Evolutionary conservation across 2,888 invertebrate species (phyloP), one percentile per base, ranked within the genome.

Genomic region (Halictus ligatus): DNA sequence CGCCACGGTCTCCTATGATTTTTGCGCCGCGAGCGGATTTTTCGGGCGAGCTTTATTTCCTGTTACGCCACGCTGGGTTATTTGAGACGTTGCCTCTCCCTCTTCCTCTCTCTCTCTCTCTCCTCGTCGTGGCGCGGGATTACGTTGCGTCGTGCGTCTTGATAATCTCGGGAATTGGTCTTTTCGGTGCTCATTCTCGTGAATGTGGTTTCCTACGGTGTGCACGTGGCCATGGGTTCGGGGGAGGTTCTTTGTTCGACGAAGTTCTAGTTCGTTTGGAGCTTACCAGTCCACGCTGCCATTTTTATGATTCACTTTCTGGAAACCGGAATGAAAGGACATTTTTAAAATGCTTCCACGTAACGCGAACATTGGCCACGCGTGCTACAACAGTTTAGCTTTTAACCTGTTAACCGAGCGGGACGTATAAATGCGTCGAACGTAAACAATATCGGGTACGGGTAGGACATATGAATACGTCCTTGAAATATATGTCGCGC

Each of bases 1-100:
- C 89, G 48, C 78, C 83, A 58, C 71, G 48, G 73, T 18, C 46
- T 43, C 75, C 78, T 78, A 73, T 81, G 69, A 69, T 71, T 77
- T 85, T 89, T 80, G 2, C 60, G 69, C 4, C 60, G 48, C 75
- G 60, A 29, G 64, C 43, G 35, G 78, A 76, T 87, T 88, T 87
- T 87, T 76, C 64, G 54, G 69, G 50, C 48, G 72, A 81, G 80
- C 88, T 83, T 89, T 90, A 90, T 92, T 86, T 87, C 86, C 83
- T 77, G 78, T 83, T 86, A 77, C 73, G 58, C 67, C 75, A 5
- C 50, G 77, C 50, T 18, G 1, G 12, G 12, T 80, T 81, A 83
- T 85, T 78, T 64, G 40, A 25, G n/a, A 54, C 77, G 58, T 43
- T 48, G 60, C 18, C 29, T n/a, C n/a, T 58, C 21, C 10, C 21